Evolutionary conservation across 2,113 vertebrate genomes (phyloP).

Genomic region (Delphinapterus leucas): DNA sequence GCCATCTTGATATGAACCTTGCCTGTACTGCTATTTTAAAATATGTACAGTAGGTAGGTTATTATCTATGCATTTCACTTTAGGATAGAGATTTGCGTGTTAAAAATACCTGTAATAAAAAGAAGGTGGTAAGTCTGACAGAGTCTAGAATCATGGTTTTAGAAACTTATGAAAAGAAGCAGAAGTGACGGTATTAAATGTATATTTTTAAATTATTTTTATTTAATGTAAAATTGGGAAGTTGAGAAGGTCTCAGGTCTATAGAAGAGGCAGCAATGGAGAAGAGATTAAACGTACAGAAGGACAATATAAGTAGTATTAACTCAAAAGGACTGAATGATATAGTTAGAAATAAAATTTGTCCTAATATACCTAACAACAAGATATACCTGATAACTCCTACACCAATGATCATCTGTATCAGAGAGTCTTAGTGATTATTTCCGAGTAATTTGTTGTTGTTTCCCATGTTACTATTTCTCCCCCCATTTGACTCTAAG

Average conservation of each 20-base stretch:
- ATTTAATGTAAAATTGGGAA: not conserved
- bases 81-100: not conserved
- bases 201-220: slow-evolving; percentile 28
- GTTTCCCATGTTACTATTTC: not conserved
- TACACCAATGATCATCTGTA: not conserved
- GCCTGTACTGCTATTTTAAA: not conserved
- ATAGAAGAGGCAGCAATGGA: not conserved
- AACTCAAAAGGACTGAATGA: not conserved
- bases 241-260: not conserved
- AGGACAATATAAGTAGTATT: not conserved
- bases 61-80: not conserved
- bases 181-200: not conserved
- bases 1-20: too few species aligned
- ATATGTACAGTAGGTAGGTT: not conserved
- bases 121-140: not conserved
- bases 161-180: slow-evolving; percentile 6
- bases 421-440: not conserved
- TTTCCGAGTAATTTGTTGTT: not conserved
- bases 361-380: not conserved
- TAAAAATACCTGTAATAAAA: slow-evolving; percentile 28
- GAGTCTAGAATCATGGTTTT: not conserved
- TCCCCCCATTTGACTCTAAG: not conserved
- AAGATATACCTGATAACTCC: not conserved
- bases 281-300: not conserved
- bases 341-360: not conserved